Evolutionary conservation across 2,888 invertebrate genomes (phyloP).

Genomic region (Microchrysa polita): DNA sequence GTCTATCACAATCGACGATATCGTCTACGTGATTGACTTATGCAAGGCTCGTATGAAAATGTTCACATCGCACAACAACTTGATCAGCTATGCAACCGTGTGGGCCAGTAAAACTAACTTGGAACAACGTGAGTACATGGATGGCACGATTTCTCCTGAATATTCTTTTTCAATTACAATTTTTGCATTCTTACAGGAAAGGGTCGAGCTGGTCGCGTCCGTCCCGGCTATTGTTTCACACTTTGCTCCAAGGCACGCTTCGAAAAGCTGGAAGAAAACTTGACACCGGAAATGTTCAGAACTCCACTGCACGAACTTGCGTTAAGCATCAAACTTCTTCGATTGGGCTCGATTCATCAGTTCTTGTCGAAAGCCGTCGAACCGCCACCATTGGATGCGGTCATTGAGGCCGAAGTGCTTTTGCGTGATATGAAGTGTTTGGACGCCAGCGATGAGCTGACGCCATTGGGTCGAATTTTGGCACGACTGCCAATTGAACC

Average conservation of each 20-base stretch:
- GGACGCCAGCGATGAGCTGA: slow-evolving; percentile 86
- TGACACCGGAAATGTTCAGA: slow-evolving; percentile 97
- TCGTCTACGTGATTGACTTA: slow-evolving; percentile 96
- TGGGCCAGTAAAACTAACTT: slow-evolving; percentile 96
- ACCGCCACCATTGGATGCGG: slow-evolving; percentile 96
- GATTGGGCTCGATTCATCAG: slow-evolving; percentile 90
- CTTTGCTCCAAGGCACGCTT: slow-evolving; percentile 83
- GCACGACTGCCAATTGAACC: slow-evolving; percentile 97
- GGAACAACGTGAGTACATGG: slow-evolving; percentile 73
- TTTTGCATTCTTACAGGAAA: slow-evolving; percentile 67
- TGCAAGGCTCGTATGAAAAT: slow-evolving; percentile 98
- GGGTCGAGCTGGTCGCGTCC: slow-evolving; percentile 95
- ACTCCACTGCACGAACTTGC: slow-evolving; percentile 96
- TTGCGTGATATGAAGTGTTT: slow-evolving; percentile 90
- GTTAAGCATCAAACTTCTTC: slow-evolving; percentile 84
- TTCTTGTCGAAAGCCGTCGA: slow-evolving; percentile 96
- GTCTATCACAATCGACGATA: slow-evolving; percentile 97
- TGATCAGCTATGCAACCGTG: slow-evolving; percentile 97
- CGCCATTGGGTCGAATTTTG: slow-evolving; percentile 91
- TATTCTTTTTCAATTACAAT: not conserved
- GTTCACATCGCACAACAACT: slow-evolving; percentile 98
- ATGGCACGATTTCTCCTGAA: not conserved
- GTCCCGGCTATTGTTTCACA: slow-evolving; percentile 93
- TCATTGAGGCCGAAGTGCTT: slow-evolving; percentile 94
- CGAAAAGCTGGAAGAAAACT: slow-evolving; percentile 83